Evolutionary conservation across 2,888 invertebrate genomes (phyloP).

Genomic region (Crematogaster levior): DNA sequence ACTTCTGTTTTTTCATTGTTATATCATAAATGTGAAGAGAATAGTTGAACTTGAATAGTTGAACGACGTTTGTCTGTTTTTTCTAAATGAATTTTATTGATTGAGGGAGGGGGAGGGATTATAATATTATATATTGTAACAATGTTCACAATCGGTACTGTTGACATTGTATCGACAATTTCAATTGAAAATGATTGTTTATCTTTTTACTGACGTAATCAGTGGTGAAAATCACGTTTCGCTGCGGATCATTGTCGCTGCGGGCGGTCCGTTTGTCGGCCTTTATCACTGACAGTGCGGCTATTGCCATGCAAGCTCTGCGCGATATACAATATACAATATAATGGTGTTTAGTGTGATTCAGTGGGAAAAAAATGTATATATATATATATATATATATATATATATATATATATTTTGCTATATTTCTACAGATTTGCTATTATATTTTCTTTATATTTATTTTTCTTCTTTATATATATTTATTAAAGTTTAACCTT

Average conservation of each 20-base stretch:
- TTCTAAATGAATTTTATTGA: conserved; percentile 69
- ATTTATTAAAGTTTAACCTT: neutral
- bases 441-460: neutral
- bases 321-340: neutral
- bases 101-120: neutral
- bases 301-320: neutral
- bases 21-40: conserved; percentile 1
- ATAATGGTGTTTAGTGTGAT: neutral
- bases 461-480: no score
- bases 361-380: neutral
- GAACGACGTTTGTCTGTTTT: conserved; percentile 61
- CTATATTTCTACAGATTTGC: neutral
- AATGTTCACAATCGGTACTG: conserved; percentile 22
- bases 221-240: neutral
- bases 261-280: conserved; percentile 28
- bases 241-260: neutral
- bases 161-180: conserved; percentile 29
- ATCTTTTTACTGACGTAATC: neutral
- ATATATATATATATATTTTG: no score
- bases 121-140: conserved; percentile 1
- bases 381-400: no score
- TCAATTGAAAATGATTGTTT: neutral
- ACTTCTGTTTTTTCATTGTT: conserved; percentile 21
- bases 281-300: conserved; percentile 28
- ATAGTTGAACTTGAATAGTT: conserved; percentile 42